Evolutionary conservation across 2,888 invertebrate genomes (phyloP).

Genomic region (Coleophora deauratella): DNA sequence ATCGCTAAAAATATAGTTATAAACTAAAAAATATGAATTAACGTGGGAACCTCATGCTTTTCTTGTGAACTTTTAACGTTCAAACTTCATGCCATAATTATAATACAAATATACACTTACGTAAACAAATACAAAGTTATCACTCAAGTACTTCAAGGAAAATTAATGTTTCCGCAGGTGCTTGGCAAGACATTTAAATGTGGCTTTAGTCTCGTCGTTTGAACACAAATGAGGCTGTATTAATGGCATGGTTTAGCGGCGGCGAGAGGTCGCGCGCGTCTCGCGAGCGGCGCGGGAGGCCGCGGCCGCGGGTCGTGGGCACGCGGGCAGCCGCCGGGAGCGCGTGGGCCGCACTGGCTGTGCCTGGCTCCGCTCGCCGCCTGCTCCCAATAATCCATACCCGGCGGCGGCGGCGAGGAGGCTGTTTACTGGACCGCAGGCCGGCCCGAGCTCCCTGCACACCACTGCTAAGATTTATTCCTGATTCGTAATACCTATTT

Average conservation of each 20-base stretch:
- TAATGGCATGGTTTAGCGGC: slow-evolving; percentile 51
- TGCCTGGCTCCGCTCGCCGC: slow-evolving; percentile 46
- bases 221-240: slow-evolving; percentile 42
- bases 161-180: slow-evolving; percentile 52
- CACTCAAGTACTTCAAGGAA: slow-evolving; percentile 32
- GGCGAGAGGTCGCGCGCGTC: slow-evolving; percentile 25
- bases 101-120: slow-evolving; percentile 22
- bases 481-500: too few relatives aligned
- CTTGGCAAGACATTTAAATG: slow-evolving; percentile 47
- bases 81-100: too few relatives aligned
- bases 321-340: slow-evolving; percentile 38
- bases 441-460: slow-evolving; percentile 40
- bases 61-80: too few relatives aligned
- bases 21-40: too few relatives aligned
- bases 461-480: slow-evolving; percentile 6
- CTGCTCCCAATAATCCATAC: slow-evolving; percentile 68
- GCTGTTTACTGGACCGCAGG: slow-evolving; percentile 68
- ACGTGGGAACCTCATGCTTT: too few relatives aligned
- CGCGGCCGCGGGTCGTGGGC: not conserved
- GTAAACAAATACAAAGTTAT: slow-evolving; percentile 24
- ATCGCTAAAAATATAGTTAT: too few relatives aligned
- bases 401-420: slow-evolving; percentile 57
- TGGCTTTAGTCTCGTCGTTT: slow-evolving; percentile 46
- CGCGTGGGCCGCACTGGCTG: slow-evolving; percentile 62
- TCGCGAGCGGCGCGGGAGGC: not conserved